Percentiles rank a stretch among this genome's conserved stretches.
phyloP scores from a whole-genome alignment of 2,797 vertebrate species.

The Moxostoma hubbsi region DNA sequence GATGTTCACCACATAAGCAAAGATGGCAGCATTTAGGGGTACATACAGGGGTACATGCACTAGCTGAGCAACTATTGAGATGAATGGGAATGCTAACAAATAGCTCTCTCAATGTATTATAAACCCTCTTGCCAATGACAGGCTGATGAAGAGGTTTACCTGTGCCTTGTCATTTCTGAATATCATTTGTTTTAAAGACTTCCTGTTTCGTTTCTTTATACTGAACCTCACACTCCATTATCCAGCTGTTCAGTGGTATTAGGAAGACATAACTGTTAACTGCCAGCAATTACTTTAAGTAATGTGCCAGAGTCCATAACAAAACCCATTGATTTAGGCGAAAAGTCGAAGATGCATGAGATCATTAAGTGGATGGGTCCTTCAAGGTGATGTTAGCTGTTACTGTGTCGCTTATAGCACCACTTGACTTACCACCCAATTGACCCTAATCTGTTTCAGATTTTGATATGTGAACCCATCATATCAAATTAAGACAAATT shows the following conservation, averaged over 20 bases:
- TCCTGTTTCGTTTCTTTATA: background rate
- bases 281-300: conserved; percentile 8
- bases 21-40: no score
- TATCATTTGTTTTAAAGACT: background rate
- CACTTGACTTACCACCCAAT: conserved; percentile 71
- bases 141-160: background rate
- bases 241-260: background rate
- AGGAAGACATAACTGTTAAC: background rate
- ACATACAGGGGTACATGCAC: no score
- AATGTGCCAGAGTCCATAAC: background rate
- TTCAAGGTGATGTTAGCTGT: conserved; percentile 75
- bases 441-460: conserved; percentile 79
- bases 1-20: no score
- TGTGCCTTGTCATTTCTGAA: background rate
- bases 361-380: conserved; percentile 74
- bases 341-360: conserved; percentile 66
- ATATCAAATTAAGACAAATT: background rate
- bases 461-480: conserved; percentile 75
- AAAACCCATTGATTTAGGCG: conserved; percentile 41
- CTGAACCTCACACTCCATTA: background rate
- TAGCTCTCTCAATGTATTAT: no score
- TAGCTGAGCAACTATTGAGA: no score
- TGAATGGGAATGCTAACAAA: no score
- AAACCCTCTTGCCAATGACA: background rate
- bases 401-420: conserved; percentile 74